Conservation (phyloP, 2,113 vertebrate genomes). For the Polyodon spathula region DNA sequence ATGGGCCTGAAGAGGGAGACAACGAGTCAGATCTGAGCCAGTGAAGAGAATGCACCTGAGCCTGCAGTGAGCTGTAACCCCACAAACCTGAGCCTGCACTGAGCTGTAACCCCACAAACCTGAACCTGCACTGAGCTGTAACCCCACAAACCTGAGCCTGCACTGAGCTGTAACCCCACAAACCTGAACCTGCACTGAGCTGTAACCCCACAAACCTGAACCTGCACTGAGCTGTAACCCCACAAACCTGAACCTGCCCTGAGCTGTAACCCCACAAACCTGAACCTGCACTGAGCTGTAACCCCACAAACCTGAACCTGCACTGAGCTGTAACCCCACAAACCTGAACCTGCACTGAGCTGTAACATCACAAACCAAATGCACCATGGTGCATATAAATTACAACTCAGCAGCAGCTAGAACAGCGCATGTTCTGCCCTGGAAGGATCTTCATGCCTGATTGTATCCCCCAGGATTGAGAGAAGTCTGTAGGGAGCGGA, state of each 20-base stretch:
- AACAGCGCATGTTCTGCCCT: neutral
- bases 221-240: neutral
- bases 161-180: neutral
- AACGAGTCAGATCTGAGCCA: conserved; percentile 3
- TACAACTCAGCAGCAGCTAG: neutral
- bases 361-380: neutral
- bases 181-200: neutral
- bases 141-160: no score
- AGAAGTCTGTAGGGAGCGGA: conserved; percentile 5
- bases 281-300: neutral
- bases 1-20: conserved; percentile 57
- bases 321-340: neutral
- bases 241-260: neutral
- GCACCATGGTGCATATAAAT: no score
- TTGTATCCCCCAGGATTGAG: neutral
- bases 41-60: neutral
- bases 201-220: no score
- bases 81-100: no score
- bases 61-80: neutral
- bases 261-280: neutral
- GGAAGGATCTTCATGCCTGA: neutral
- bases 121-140: neutral
- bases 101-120: neutral
- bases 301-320: neutral
- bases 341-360: neutral